A percentile compares a stretch with the other conserved stretches of the same genome.
These are phyloP conservation scores for Hypsibius dujardini DNA, from an alignment of 1,140 invertebrate species.

Conservation along the genomic window DNA sequence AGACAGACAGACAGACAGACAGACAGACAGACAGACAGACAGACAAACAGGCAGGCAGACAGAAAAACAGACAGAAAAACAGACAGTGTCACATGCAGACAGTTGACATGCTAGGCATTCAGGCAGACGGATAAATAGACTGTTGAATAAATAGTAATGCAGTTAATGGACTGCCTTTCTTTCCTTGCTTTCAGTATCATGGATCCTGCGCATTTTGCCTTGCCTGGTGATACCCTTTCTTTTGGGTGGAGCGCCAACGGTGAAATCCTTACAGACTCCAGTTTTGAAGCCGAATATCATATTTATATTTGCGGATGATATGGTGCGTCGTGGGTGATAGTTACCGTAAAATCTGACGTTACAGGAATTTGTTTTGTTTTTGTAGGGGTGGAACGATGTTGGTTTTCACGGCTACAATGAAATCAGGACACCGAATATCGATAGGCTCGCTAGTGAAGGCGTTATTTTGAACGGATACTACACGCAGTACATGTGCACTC, in stretches of 20 bases:
- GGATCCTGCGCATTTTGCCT: neutral
- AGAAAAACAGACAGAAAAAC: too few species aligned
- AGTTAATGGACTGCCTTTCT: neutral
- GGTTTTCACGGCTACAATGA: conserved; percentile 69
- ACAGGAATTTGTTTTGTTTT: neutral
- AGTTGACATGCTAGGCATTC: too few species aligned
- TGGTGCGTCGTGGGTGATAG: neutral
- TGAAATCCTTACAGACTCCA: too few species aligned
- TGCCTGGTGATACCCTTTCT: neutral
- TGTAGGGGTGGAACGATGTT: conserved; percentile 69
- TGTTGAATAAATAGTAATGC: too few species aligned
- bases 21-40: too few species aligned
- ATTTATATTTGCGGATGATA: neutral
- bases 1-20: too few species aligned
- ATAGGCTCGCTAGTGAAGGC: conserved; percentile 56
- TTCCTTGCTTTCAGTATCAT: neutral
- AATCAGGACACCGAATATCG: conserved; percentile 65
- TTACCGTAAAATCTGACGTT: neutral
- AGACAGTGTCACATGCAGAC: too few species aligned
- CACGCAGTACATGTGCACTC: conserved; percentile 53
- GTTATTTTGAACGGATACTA: conserved; percentile 62
- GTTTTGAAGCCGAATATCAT: neutral
- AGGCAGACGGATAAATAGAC: too few species aligned
- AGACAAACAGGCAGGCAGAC: too few species aligned
- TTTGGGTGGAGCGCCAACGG: neutral